A percentile compares a stretch with the other conserved stretches of the same genome.
These are phyloP conservation scores for Erethizon dorsatum DNA, from an alignment of 2,797 vertebrate genomes.

Conservation along the genomic window DNA sequence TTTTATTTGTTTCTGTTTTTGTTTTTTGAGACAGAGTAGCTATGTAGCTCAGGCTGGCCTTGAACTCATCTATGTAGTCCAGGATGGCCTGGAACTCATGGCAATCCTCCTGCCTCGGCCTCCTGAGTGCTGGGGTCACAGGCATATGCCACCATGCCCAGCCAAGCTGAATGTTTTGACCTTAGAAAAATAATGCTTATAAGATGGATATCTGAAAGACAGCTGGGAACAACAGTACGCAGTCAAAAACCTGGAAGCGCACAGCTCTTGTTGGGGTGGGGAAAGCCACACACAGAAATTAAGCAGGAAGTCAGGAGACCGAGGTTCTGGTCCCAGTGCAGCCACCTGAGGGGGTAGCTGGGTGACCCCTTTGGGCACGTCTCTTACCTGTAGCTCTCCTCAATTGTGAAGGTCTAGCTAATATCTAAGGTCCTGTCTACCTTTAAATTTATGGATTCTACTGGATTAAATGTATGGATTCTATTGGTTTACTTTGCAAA, in stretches of 20 bases:
- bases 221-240: neutral
- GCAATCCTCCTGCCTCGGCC: neutral
- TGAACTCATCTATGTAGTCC: neutral
- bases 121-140: neutral
- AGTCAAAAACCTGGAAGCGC: neutral
- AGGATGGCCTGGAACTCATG: neutral
- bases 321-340: neutral
- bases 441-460: neutral
- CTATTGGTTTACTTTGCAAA: conserved; percentile 34
- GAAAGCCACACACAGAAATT: neutral
- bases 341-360: neutral
- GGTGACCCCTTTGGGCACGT: neutral
- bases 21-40: neutral
- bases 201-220: conserved; percentile 16
- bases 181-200: conserved; percentile 59
- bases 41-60: neutral
- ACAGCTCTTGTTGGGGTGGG: neutral
- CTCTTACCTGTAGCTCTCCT: neutral
- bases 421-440: neutral
- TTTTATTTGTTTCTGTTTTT: neutral
- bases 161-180: neutral
- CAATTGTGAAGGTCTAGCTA: neutral
- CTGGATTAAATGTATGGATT: neutral
- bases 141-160: neutral
- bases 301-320: neutral